Conservation (phyloP, 2,113 vertebrate genomes). For the Periophthalmus modestus region DNA sequence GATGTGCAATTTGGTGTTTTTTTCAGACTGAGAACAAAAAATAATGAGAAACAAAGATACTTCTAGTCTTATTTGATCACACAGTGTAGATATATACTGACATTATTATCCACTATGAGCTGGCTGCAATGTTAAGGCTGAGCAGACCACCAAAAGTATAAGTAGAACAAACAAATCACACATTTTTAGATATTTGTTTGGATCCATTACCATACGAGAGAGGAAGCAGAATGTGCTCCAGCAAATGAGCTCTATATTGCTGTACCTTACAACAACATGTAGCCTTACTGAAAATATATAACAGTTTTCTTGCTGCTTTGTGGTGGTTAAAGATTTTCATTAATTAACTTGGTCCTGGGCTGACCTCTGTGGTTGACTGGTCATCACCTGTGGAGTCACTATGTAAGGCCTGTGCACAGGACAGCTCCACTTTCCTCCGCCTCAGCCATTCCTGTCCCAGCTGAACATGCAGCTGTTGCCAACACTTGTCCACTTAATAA, state of each 20-base stretch:
- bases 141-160: not conserved
- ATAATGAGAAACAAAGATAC: not conserved
- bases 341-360: conserved; percentile 20
- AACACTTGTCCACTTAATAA: conserved; percentile 68
- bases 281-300: not conserved
- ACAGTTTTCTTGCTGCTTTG: not conserved
- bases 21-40: not conserved
- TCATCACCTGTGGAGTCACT: conserved; percentile 53
- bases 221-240: too few relatives aligned
- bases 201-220: not conserved
- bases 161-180: not conserved
- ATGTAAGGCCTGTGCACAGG: conserved; percentile 22
- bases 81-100: not conserved
- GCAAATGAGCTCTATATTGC: too few relatives aligned
- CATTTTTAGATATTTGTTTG: not conserved
- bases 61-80: not conserved
- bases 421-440: conserved; percentile 68
- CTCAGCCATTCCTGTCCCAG: conserved; percentile 75
- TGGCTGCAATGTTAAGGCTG: too few relatives aligned
- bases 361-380: conserved; percentile 40
- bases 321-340: not conserved
- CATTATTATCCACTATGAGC: too few relatives aligned
- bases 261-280: too few relatives aligned
- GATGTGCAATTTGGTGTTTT: not conserved
- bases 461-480: conserved; percentile 76